Evolutionary conservation across 2,888 invertebrate species (phyloP).

Genomic region (Dendrolimus pini): DNA sequence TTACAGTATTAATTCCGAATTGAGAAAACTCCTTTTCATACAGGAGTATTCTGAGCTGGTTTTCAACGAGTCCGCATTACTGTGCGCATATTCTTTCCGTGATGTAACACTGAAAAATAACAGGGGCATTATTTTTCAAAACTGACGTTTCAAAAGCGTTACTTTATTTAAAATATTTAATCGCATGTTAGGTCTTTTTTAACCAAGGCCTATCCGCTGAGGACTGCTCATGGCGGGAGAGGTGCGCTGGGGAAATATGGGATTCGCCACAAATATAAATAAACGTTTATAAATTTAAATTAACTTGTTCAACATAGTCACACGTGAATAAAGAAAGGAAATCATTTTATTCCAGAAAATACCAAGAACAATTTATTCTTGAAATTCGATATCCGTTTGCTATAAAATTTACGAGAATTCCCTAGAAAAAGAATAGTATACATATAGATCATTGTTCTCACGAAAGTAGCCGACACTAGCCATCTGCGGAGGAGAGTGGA

Average conservation of each 20-base stretch:
- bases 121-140: conserved; percentile 33
- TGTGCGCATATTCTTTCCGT: conserved; percentile 32
- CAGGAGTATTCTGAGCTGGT: conserved; percentile 24
- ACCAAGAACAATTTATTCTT: no score
- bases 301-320: no score
- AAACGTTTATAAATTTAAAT: no score
- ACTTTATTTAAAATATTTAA: no score
- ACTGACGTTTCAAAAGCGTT: no score
- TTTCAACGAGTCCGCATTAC: conserved; percentile 35
- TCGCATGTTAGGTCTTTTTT: no score
- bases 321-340: no score
- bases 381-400: background rate
- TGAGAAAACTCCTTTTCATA: background rate
- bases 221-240: no score
- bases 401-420: background rate
- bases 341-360: no score
- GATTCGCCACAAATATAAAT: no score
- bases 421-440: background rate
- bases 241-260: no score
- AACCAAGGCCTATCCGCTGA: no score
- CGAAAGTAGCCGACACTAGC: conserved; percentile 17
- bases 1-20: background rate
- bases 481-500: conserved; percentile 18
- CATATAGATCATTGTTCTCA: conserved; percentile 7
- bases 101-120: conserved; percentile 39